Evolutionary conservation across 2,888 invertebrate genomes (phyloP), one percentile per base, ranked within the genome.

Genomic region (Nomada hirtipes): DNA sequence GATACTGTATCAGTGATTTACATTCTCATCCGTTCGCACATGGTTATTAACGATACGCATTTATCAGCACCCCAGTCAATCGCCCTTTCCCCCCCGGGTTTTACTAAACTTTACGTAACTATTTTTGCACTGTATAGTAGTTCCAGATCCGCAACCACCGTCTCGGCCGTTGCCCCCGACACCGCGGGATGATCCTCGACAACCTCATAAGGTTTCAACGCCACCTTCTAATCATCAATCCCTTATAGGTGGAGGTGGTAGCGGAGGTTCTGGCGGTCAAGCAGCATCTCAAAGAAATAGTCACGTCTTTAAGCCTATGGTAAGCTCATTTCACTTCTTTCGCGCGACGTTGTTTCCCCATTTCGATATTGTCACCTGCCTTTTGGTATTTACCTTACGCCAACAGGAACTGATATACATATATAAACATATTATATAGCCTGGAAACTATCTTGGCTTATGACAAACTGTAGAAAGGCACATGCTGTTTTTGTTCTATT

Each of bases 251-350:
- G 95, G 95, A 47, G 95, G 95, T 47, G 90, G 90, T 65, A 91
- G 90, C 42, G 90, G 89, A 23, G 86, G 86, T 69, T 93, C 93
- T 2, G 91, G 91, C 47, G 93, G 93, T 42, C 94, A 93, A 91
- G 85, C 94, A 88, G 97, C 97, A 67, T 97, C 96, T 84, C 98
- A 97, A 92, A 96, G 98, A 87, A 97, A 97, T 93, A 97, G 97
- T 65, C 97, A 97, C 93, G 96, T 97, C 92, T 98, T 98, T 94
- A 98, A 97, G 94, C 98, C 98, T 88, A 97, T 97, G 97, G 97
- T 97, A 94, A 93, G 95, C 60, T 65, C 23, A 72, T n/a, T 63
- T 15, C 18, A 13, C 55, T 47, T 47, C 47, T 4, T 47, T 15
- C 47, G 10, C 15, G 47, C 47, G 15, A 15, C 47, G 47, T 13